Conservation (phyloP, 2,888 invertebrate species). For the Caenorhabditis sp. region DNA sequence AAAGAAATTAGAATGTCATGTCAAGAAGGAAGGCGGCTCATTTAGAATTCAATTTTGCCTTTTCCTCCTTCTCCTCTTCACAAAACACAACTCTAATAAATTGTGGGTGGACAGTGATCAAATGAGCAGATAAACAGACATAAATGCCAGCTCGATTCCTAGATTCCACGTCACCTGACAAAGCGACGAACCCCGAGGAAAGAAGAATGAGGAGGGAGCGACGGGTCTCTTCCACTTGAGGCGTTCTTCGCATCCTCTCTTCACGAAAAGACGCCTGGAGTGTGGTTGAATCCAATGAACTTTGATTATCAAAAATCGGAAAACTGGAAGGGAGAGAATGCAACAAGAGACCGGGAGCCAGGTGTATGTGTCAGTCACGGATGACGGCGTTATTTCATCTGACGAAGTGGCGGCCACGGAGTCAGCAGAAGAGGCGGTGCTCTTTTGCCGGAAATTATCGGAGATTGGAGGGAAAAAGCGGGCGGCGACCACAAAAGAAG, state of each 20-base stretch:
- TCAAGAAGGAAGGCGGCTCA: conserved; percentile 6
- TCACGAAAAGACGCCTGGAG: background rate
- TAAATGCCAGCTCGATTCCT: too few relatives aligned
- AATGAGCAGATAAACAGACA: too few relatives aligned
- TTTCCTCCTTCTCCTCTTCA: too few relatives aligned
- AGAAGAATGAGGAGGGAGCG: background rate
- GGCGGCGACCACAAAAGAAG: conserved; percentile 1
- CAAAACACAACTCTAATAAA: background rate
- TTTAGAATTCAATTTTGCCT: conserved; percentile 19
- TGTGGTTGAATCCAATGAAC: conserved; percentile 26
- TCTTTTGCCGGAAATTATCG: conserved; percentile 48
- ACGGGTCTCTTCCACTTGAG: conserved; percentile 1
- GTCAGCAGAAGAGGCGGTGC: conserved; percentile 11
- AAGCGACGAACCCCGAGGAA: background rate
- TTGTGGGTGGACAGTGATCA: conserved; percentile 4
- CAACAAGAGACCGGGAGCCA: conserved; percentile 4
- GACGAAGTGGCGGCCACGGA: background rate
- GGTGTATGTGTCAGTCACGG: conserved; percentile 48
- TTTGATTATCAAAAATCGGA: conserved; percentile 41
- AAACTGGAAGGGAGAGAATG: too few relatives aligned
- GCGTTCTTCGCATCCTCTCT: conserved; percentile 3
- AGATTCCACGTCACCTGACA: background rate
- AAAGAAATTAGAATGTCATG: conserved; percentile 21
- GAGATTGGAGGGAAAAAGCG: conserved; percentile 25
- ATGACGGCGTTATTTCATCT: conserved; percentile 6